Percentiles rank a stretch among this genome's conserved stretches.
Conservation (phyloP, 1,140 invertebrate species). For the Neodiprion fabricii region DNA sequence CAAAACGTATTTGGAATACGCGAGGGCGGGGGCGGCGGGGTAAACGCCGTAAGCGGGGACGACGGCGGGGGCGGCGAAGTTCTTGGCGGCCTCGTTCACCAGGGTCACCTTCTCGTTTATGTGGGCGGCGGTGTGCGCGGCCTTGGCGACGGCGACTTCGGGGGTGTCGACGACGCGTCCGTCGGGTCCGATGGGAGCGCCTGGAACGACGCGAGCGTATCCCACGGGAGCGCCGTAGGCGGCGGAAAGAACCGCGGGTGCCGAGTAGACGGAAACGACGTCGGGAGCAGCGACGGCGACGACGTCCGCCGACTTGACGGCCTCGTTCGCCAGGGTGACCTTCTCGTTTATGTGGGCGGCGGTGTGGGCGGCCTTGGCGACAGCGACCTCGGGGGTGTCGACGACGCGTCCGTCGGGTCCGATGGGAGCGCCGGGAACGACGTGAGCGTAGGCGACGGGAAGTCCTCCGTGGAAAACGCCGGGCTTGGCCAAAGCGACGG, state of each 20-base stretch:
- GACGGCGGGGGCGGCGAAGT: conserved; percentile 4
- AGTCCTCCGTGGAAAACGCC: conserved; percentile 15
- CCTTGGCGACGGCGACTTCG: conserved; percentile 47
- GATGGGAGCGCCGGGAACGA: conserved; percentile 41
- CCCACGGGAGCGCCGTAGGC: conserved; percentile 14
- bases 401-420: conserved; percentile 62
- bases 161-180: conserved; percentile 47
- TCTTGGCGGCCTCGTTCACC: conserved; percentile 4
- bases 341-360: conserved; percentile 60
- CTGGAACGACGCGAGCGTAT: conserved; percentile 27
- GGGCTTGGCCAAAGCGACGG: conserved; percentile 36
- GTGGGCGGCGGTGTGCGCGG: conserved; percentile 46
- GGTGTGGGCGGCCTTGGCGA: conserved; percentile 65
- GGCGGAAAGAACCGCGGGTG: conserved; percentile 19
- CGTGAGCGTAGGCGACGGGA: conserved; percentile 26
- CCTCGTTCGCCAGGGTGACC: conserved; percentile 45
- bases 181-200: conserved; percentile 40
- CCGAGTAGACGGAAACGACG: neutral
- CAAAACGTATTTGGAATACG: too few species aligned
- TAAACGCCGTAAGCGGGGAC: conserved; percentile 11
- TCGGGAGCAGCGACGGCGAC: conserved; percentile 23
- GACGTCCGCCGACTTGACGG: conserved; percentile 43
- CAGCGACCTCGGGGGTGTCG: conserved; percentile 65
- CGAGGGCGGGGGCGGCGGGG: conserved; percentile 12
- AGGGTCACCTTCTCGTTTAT: conserved; percentile 30